Evolutionary conservation across 2,113 vertebrate species (phyloP), one percentile per base, ranked within the genome.

Genomic region (Crypturellus undulatus): DNA sequence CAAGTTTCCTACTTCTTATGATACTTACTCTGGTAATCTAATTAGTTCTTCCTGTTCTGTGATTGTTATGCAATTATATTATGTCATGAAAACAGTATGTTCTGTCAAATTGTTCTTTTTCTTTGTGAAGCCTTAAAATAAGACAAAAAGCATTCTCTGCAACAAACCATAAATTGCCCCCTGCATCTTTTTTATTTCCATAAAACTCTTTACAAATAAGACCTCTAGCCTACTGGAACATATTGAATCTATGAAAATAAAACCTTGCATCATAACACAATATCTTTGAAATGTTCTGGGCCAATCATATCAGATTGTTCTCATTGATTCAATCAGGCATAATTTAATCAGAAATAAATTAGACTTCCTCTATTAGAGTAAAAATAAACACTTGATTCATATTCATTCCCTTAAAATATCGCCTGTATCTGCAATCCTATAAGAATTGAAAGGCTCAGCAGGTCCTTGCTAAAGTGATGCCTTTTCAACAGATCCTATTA

Each of bases 271-370:
- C 82, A 40, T 64, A 91, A 68, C 30, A 69, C 28, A 17, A 14
- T 32, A 18, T 64, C 60, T 94, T 69, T 72, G 52, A 92, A 89
- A 91, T 62, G 9, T 68, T 91, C 79, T 54, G 16, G 6, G 5
- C 52, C 69, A 93, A 63, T 81, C 69, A 49, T 18, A 86, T 43
- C 1, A 4, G 30, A 92, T 78, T 81, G 42, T 89, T 96, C 73
- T 79, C 52, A 72, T 12, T 69, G 88, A 86, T 63, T 92, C 92
- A 80, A 76, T 81, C 85, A 94, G 58, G 47, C 47, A 79, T n/a
- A 84, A 95, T 89, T 90, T 59, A 95, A 90, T 90, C 85, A 89
- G 62, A 96, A 93, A 94, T 58, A 90, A 78, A 90, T 92, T 36
- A 81, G 52, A 90, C 92, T 82, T 79, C 51, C 72, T 52, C 59